Conservation (phyloP, 2,888 invertebrate species). For the Nemotelus nigrinus region DNA sequence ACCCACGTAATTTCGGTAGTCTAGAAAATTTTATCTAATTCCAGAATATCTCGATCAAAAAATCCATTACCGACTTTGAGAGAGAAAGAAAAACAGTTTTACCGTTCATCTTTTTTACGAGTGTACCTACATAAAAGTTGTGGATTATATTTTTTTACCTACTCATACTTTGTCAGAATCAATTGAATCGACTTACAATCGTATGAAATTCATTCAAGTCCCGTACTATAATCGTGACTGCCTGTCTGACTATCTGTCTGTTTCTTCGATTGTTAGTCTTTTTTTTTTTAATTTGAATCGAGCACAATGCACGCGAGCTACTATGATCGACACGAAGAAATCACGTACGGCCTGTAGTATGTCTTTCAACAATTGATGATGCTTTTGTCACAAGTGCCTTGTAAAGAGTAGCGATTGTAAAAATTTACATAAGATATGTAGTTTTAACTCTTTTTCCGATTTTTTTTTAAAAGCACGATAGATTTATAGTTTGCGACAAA, state of each 20-base stretch:
- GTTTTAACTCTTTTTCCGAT: background rate
- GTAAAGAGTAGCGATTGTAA: background rate
- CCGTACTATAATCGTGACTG: slow-evolving; percentile 3
- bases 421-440: background rate
- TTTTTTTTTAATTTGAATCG: background rate
- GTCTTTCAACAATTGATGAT: background rate
- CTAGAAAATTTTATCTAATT: too few species aligned
- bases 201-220: background rate
- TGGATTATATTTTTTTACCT: too few species aligned
- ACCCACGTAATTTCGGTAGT: too few species aligned
- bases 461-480: too few species aligned
- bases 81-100: too few species aligned
- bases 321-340: background rate
- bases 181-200: background rate
- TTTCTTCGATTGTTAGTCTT: too few species aligned
- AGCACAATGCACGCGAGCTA: background rate
- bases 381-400: background rate
- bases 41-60: too few species aligned
- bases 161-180: background rate
- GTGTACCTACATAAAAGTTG: too few species aligned
- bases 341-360: background rate
- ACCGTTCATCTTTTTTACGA: too few species aligned
- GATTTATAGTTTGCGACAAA: too few species aligned
- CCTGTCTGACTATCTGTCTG: background rate
- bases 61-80: too few species aligned